Evolutionary conservation across 1,140 invertebrate genomes (phyloP), one percentile per base, ranked within the genome.

Genomic region (Littorina saxatilis): DNA sequence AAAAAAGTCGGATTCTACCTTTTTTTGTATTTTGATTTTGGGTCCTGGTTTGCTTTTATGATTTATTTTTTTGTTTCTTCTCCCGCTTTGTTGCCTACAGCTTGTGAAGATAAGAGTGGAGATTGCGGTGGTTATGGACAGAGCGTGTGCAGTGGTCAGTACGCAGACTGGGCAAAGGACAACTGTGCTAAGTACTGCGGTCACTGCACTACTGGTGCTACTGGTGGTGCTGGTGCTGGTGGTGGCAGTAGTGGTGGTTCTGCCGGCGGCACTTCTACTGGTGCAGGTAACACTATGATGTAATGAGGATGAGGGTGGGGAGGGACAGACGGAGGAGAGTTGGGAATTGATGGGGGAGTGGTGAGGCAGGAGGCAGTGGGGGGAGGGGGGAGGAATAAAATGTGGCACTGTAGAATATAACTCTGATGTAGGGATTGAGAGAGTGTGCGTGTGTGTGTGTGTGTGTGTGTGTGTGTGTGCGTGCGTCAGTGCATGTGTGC

Each of bases 121-220:
- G 29, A 81, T 37, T 84, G 83, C 74, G 5, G 13, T 1, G n/a
- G 32, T 13, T 82, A 84, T 29, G 78, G 79, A 35, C n/a, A 58
- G 47, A 27, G 32, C 37, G 47, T 82, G 23, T 84, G 83, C 55
- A 72, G 55, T 7, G 77, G 77, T 0, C 1, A 84, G 61, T 84
- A 81, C 79, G 20, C 37, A 13, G 78, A 40, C 9, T 84, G 83
- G 83, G 81, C 83, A 40, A 50, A 55, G 23, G 43, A 68, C 58
- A 82, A 79, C 81, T 82, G 81, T 43, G 81, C 81, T 29, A 72
- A 58, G 43, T 77, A 70, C 39, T 82, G 81, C 37, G 52, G 52
- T 23, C 39, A 66, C 35, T 77, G 81, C 52, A 11, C 11, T 11
- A 27, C n/a, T 52, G 47, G n/a, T 27, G 50, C 29, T 47, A 17